Percentiles rank a stretch among this genome's conserved stretches.
Evolutionary conservation across 2,113 vertebrate genomes (phyloP).

Genomic region (Paratilapia polleni): DNA sequence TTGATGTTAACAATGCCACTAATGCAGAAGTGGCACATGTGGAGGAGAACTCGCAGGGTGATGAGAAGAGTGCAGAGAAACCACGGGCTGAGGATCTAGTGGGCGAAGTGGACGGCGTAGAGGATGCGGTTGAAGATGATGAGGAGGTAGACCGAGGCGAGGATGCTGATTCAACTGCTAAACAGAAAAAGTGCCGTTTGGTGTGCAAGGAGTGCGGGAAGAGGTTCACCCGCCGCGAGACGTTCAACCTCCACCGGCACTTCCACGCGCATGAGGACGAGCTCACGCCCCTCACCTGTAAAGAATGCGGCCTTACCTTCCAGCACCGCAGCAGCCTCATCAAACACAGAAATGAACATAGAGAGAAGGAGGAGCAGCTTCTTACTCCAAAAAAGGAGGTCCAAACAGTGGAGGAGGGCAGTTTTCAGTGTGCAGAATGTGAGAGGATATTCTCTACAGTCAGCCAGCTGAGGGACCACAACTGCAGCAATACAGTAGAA

Average conservation of each 20-base stretch:
- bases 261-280: slow-evolving; percentile 81
- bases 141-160: slow-evolving; percentile 2
- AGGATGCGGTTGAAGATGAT: neutral
- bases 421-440: slow-evolving; percentile 74
- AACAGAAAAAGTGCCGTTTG: slow-evolving; percentile 61
- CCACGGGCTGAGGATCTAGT: neutral
- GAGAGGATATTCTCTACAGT: slow-evolving; percentile 63
- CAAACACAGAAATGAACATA: slow-evolving; percentile 77
- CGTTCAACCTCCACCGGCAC: slow-evolving; percentile 82
- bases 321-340: slow-evolving; percentile 79
- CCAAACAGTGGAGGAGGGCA: slow-evolving; percentile 22
- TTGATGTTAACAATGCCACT: neutral
- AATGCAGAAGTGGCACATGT: slow-evolving; percentile 8
- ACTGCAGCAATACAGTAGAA: slow-evolving; percentile 65
- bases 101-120: slow-evolving; percentile 1
- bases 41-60: neutral
- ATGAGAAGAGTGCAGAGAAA: neutral
- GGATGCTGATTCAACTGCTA: slow-evolving; percentile 10
- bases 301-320: slow-evolving; percentile 81
- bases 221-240: slow-evolving; percentile 78
- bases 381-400: slow-evolving; percentile 42
- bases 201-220: slow-evolving; percentile 81
- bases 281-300: slow-evolving; percentile 78
- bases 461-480: slow-evolving; percentile 70
- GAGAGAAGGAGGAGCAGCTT: slow-evolving; percentile 54